phyloP scores from a whole-genome alignment of 2,888 invertebrate species.

The Drosophila pseudotakahashii region DNA sequence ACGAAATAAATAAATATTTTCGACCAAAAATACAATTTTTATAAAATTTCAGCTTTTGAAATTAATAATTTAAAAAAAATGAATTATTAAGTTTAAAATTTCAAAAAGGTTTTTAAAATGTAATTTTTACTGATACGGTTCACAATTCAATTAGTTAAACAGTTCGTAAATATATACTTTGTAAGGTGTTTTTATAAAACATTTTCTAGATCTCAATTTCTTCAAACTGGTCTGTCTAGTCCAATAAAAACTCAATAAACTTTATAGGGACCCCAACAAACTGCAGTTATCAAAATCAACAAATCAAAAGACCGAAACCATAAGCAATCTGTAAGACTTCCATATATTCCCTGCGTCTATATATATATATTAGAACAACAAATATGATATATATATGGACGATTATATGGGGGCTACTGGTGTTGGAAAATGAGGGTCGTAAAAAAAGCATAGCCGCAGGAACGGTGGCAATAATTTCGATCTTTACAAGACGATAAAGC shows the following conservation, averaged over 20 bases:
- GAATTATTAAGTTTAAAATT: too few species aligned
- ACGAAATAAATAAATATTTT: too few species aligned
- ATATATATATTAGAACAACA: neutral
- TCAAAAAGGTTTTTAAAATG: too few species aligned
- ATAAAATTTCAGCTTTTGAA: too few species aligned
- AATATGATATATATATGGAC: constrained; percentile 9
- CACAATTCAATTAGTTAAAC: too few species aligned
- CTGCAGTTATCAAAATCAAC: constrained; percentile 55
- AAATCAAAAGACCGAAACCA: constrained; percentile 54
- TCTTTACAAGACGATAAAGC: constrained; percentile 73
- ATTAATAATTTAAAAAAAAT: too few species aligned
- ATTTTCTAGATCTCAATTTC: neutral
- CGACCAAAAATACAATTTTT: too few species aligned
- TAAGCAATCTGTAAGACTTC: constrained; percentile 58
- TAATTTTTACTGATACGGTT: too few species aligned
- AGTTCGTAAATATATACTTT: too few species aligned
- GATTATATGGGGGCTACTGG: constrained; percentile 58
- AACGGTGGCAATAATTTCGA: constrained; percentile 57
- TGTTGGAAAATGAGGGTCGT: constrained; percentile 65
- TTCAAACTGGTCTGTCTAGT: neutral
- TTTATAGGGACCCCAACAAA: constrained; percentile 24
- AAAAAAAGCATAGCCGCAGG: constrained; percentile 34
- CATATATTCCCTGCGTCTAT: constrained; percentile 30
- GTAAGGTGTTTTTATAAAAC: too few species aligned
- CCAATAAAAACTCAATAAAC: constrained; percentile 45